Base-by-base conservation (phyloP, 2,113 vertebrate genomes). In the Grantiella picta region DNA sequence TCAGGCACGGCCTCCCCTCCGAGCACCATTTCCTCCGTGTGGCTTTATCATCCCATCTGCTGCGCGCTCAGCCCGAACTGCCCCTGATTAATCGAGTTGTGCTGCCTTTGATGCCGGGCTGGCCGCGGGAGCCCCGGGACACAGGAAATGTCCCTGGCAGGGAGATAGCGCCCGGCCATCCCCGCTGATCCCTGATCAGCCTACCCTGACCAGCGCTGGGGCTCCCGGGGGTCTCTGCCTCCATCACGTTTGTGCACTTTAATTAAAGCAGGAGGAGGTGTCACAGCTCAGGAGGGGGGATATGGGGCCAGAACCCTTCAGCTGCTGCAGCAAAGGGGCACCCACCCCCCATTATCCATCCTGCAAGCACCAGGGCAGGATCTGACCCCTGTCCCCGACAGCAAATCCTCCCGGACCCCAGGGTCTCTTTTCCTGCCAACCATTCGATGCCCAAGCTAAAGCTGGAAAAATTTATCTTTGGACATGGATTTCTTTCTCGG, bases 1-100 rank as follows among this genome's bases (percentile, higher is more conserved):
- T 96, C 90, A 97, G 97, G 98, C 98, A 83, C 95, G 96, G 97
- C 97, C 92, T 92, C 82, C 95, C 98, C 98, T 98, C 90, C 24
- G 94, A 98, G 98, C 98, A 97, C 98, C 98, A 98, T 99, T 99
- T 98, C 98, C 99, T 99, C 98, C 94, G 88, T 86, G 95, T 98
- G 77, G 96, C 96, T 86, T 97, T 96, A 98, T 98, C 98, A 96
- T 98, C 98, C 98, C 98, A 98, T 99, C 99, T 98, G 98, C 96
- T 96, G 98, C 86, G 98, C 98, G 96, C 98, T 98, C 97, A 98
- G 96, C 98, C 98, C 96, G 98, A 98, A 98, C 98, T 66, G 82
- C 80, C 93, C 89, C 94, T 98, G 98, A 99, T 99, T 98, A 98
- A 99, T 97, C 94, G 96, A 84, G 96, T 96, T 96, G 97, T 89